Base-by-base conservation (phyloP, 2,113 vertebrate species). In the Gymnogyps californianus region DNA sequence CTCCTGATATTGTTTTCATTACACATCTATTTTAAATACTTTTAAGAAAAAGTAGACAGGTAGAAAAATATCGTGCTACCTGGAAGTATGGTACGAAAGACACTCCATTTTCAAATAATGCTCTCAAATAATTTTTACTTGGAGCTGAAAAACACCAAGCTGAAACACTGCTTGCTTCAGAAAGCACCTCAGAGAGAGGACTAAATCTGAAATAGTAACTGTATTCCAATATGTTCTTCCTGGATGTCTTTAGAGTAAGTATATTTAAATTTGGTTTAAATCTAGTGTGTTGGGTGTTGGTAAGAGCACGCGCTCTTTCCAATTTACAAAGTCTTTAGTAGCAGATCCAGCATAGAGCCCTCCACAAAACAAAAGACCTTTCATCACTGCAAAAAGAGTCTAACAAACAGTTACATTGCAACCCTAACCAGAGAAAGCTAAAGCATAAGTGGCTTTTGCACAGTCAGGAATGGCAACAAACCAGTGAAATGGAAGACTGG, bases 241-340 rank as follows among this genome's bases (percentile, higher is more conserved):
- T 24, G 16, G 44, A 12, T 69, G 32, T 25, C 29, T 81, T 94
- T 55, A 6, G 0, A 55, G 5, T 11, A 18, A 5, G 6, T 26
- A 6, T 20, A 59, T 67, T 55, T 79, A 54, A 52, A 6, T 71
- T 57, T 36, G 8, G 8, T 77, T 91, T 64, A 77, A 40, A 83
- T 44, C 9, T 51, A 34, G 3, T 29, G 2, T 9, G 16, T 3
- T 67, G 2, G 2, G 0, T n/a, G 12, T 36, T 69, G 26, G 5
- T 46, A 22, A 67, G 7, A 55, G 22, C 3, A 59, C 16, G 24
- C 22, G 32, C 3, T 15, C 16, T 20, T 72, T 64, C n/a, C 21
- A 46, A 1, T 69, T 85, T 59, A 36, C 16, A 8, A 58, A 71
- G 26, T 21, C 34, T 32, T n/a, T 26, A n/a, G 16, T 42, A 65